Base-by-base conservation (phyloP, 1,140 invertebrate genomes). In the fruit fly (Drosophila melanogaster) region DNA sequence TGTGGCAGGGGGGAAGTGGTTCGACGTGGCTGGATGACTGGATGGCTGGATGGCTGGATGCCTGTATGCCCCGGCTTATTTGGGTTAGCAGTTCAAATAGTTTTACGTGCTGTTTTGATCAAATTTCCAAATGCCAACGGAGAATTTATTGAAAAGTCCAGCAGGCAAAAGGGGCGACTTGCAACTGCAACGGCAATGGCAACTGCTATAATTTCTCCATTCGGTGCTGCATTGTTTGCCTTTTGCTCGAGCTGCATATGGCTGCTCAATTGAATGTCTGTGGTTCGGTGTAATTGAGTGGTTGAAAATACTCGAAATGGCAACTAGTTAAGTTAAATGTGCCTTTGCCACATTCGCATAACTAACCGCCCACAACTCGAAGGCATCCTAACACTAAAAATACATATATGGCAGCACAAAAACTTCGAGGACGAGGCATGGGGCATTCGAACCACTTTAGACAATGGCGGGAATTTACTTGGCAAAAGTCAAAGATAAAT, bases 81-180 rank as follows among this genome's bases (percentile, higher is more conserved):
- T 87, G 60, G 84, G 84, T 87, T 87, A 87, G 79, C 84, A 87
- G 84, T 81, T 87, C 84, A 89, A 89, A 87, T 87, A 87, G 67
- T 87, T 87, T 53, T 89, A 84, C 79, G 83, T 86, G 83, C 83
- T 81, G 85, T 72, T 65, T 69, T 77, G 76, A 75, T 86, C 81
- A 72, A 78, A 86, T 87, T 87, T 73, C 57, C 69, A 69, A 86
- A 87, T 86, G 65, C 79, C 84, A 81, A 69, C 50, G 46, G 56
- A 75, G 75, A 78, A 86, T 86, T 86, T 86, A 86, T 86, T 77
- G 74, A 77, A 77, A 77, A 60, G 44, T 70, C 38, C 71, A 53
- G 49, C 60, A 76, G 60, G 71, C 71, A 75, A 75, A 22, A 6
- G 47, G 15, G 49, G 41, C 8, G 15, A 19, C 37, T 38, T 38